Percentiles rank a stretch among this genome's conserved stretches.
These are phyloP conservation scores for Zosterops lateralis DNA, from an alignment of 2,113 vertebrate species.

Conservation along the genomic window DNA sequence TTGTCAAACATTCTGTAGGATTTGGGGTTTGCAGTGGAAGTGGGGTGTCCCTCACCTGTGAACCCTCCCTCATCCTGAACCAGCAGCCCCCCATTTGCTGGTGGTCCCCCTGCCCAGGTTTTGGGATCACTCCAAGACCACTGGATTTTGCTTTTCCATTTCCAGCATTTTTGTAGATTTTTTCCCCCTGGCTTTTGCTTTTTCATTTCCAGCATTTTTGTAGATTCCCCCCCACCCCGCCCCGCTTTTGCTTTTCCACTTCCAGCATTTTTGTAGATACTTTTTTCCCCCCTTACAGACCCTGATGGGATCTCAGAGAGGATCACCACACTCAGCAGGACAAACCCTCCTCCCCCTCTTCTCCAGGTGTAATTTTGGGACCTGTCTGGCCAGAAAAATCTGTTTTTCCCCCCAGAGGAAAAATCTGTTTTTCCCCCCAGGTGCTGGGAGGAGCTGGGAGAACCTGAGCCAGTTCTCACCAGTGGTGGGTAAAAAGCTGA, in stretches of 20 bases:
- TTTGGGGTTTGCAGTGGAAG: neutral
- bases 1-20: neutral
- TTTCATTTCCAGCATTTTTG: neutral
- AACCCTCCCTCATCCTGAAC: neutral
- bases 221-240: too few species aligned
- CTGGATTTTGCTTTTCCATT: neutral
- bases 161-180: neutral
- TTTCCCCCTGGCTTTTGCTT: too few species aligned
- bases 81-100: neutral
- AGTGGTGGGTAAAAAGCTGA: neutral
- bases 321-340: neutral
- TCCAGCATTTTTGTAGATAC: neutral
- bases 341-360: neutral
- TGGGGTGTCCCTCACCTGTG: accelerated
- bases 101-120: accelerated
- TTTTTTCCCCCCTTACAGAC: neutral
- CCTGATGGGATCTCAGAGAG: neutral
- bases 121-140: neutral
- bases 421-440: neutral
- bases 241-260: neutral
- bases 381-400: constrained; percentile 47
- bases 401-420: neutral
- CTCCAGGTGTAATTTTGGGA: neutral
- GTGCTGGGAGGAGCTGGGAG: neutral
- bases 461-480: neutral